Conservation (phyloP, 2,888 invertebrate genomes). For the Chaetogeoica ovagalla region DNA sequence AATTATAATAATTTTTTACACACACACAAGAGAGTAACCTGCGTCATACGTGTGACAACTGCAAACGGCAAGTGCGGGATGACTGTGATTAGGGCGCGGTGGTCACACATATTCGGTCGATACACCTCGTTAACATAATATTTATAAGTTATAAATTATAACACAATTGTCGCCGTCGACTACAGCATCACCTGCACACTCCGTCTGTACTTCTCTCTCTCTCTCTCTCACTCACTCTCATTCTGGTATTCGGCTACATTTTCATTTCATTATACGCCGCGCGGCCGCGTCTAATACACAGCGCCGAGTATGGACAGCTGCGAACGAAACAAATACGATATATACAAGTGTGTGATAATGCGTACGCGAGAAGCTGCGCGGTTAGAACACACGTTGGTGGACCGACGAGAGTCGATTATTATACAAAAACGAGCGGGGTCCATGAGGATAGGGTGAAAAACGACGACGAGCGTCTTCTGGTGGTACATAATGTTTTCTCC, state of each 20-base stretch:
- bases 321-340: too few relatives aligned
- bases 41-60: too few relatives aligned
- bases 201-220: too few relatives aligned
- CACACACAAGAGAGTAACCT: too few relatives aligned
- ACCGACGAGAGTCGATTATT: constrained; percentile 1
- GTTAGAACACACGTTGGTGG: neutral
- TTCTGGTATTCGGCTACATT: neutral
- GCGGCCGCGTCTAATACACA: neutral
- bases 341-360: too few relatives aligned
- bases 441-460: neutral
- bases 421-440: neutral
- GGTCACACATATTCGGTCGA: constrained; percentile 6
- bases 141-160: constrained; percentile 16
- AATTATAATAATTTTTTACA: too few relatives aligned
- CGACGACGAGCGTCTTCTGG: neutral
- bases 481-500: neutral
- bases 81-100: too few relatives aligned
- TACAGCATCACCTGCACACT: too few relatives aligned
- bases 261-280: neutral
- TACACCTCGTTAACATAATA: constrained; percentile 46
- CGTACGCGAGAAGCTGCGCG: too few relatives aligned
- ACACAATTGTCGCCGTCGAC: constrained; percentile 7
- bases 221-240: too few relatives aligned
- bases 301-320: neutral
- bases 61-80: too few relatives aligned